Conservation (phyloP, 2,888 invertebrate species). For the Hololepta plana region DNA sequence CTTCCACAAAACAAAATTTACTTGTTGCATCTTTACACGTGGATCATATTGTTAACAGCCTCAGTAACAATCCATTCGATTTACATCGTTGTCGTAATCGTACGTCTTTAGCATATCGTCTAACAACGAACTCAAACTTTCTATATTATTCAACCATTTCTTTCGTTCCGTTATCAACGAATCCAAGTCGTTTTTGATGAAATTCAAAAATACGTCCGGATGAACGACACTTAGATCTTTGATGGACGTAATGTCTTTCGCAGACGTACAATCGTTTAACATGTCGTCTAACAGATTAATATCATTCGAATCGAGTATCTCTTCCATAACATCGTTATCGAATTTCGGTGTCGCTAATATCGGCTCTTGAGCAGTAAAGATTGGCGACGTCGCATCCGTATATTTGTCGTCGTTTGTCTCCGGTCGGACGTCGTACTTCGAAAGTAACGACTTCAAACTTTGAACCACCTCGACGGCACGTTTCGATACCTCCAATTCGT, state of each 20-base stretch:
- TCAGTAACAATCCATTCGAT: constrained; percentile 54
- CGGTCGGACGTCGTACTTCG: constrained; percentile 34
- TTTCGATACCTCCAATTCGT: constrained; percentile 53
- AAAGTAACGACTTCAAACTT: constrained; percentile 34
- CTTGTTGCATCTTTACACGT: too few relatives aligned
- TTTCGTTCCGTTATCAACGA: constrained; percentile 37
- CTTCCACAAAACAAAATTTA: too few relatives aligned
- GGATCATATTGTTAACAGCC: too few relatives aligned
- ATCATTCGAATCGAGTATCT: constrained; percentile 43
- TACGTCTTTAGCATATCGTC: constrained; percentile 55
- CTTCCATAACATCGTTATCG: constrained; percentile 41
- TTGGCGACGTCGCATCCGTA: too few relatives aligned
- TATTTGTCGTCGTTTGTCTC: constrained; percentile 14
- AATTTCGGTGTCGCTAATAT: constrained; percentile 7
- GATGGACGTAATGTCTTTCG: constrained; percentile 3
- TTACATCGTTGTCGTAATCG: constrained; percentile 34
- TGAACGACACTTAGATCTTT: too few relatives aligned
- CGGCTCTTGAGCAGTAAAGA: too few relatives aligned
- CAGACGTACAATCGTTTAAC: constrained; percentile 5
- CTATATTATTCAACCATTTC: constrained; percentile 50
- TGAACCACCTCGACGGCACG: constrained; percentile 33
- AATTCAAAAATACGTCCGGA: constrained; percentile 40
- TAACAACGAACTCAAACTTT: constrained; percentile 46
- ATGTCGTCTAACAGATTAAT: constrained; percentile 34
- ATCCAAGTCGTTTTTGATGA: constrained; percentile 41